Base-by-base conservation (phyloP, 2,888 invertebrate genomes). In the Heliconius charithonia region DNA sequence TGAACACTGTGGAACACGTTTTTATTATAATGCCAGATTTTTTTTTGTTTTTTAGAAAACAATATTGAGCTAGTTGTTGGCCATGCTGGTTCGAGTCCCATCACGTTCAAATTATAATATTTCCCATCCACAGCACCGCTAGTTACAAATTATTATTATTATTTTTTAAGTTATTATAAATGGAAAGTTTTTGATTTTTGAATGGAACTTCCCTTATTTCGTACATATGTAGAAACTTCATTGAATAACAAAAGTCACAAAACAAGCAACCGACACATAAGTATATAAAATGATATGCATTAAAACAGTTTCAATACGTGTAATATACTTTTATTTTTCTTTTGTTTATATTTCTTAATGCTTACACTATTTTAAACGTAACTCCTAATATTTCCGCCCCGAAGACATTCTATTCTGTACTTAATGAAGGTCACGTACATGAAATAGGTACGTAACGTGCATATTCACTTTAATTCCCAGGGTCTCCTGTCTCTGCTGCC, bases 401-500 rank as follows among this genome's bases (percentile, higher is more conserved):
- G 4, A 2, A 19, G 27, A 4, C 41, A 27, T 74, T 45, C 6
- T 19, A 22, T 63, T 63, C 41, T 63, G 22, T 27, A 62, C 27
- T 41, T 62, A 41, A 74, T 27, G 74, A 29, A 45, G 19, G 45
- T 41, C 29, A 29, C 27, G 74, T 45, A 45, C 27, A 45, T 37
- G 37, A 37, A 37, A 37, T 65, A 45, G 41, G 29, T 63, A 73
- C 10, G 41, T 77, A 29, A 66, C 66, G 51, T 22, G 72, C 66
- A 73, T 56, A 77, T 59, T 19, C 59, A 27, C 62, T 25, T 56
- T 74, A 74, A 74, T 65, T 27, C 25, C 0, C 25, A 29, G 41
- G 12, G 37, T 56, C 66, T 73, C 73, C 63, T 66, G 67, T 77
- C 1, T 66, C 73, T 41, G 41, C 32, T 32, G 71, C 32, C 41